Percentiles rank a stretch among this genome's conserved stretches.
These are phyloP conservation scores for Cordilura impudica DNA, from an alignment of 2,888 invertebrate genomes.

Conservation along the genomic window DNA sequence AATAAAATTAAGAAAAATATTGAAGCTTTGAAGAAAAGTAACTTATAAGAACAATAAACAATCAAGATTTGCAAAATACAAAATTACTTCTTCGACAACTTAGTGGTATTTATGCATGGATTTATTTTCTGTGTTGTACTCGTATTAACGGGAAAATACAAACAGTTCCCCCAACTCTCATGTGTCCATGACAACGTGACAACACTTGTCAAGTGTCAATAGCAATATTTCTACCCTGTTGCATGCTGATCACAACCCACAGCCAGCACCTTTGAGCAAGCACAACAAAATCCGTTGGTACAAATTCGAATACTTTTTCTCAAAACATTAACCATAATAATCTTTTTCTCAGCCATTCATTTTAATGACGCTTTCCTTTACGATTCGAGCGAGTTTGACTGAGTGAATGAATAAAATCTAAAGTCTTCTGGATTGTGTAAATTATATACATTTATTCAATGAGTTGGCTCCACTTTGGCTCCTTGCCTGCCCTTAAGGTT, in stretches of 20 bases:
- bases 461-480: constrained; percentile 59
- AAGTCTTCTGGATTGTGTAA: constrained; percentile 48
- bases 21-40: constrained; percentile 17
- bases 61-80: constrained; percentile 48
- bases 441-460: constrained; percentile 54
- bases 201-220: constrained; percentile 73
- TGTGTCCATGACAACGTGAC: constrained; percentile 57
- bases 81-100: constrained; percentile 52
- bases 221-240: constrained; percentile 67
- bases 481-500: constrained; percentile 51
- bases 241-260: constrained; percentile 66
- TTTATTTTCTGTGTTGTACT: constrained; percentile 15
- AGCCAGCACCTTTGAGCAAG: constrained; percentile 33
- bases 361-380: constrained; percentile 68
- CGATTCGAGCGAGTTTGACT: constrained; percentile 42
- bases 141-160: background rate
- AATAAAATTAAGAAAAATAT: constrained; percentile 62
- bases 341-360: constrained; percentile 66
- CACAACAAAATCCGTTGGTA: constrained; percentile 48
- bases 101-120: constrained; percentile 48
- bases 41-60: constrained; percentile 18
- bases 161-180: background rate
- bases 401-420: constrained; percentile 24
- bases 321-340: constrained; percentile 27
- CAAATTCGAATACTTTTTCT: background rate